Base-by-base conservation (phyloP, 2,113 vertebrate genomes). In the Leucopsar rothschildi region DNA sequence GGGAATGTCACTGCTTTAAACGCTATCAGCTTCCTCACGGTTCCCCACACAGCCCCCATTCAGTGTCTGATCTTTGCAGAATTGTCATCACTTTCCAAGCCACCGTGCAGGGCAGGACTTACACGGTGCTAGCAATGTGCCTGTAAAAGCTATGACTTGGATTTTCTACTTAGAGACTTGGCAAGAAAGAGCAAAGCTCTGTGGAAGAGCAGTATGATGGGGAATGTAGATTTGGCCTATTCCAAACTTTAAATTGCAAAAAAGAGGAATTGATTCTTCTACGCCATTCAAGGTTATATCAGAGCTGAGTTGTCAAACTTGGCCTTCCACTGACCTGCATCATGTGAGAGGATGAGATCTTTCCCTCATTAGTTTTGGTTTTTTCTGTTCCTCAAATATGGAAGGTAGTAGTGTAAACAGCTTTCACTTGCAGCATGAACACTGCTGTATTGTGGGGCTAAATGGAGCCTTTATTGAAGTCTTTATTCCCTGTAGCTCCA, bases 301-400 rank as follows among this genome's bases (percentile, higher is more conserved):
- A 78, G 79, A 94, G 88, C 88, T 79, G 76, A 95, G 79, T 70
- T 76, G 73, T 86, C 93, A 96, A 87, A 92, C 59, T 61, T 94
- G 86, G 84, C 91, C 95, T 97, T 96, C 35, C 85, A 63, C 53
- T 95, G 96, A 96, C 81, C 95, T 95, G 39, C 33, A 71, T 61
- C 71, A 14, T 53, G 52, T 57, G 60, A 63, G 21, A 11, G 56
- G 80, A 40, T 52, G 88, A 68, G 60, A 92, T 63, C 35, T 79
- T 52, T 33, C 31, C 50, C 80, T 80, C 82, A 40, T 39, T 79
- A 53, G n/a, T 24, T 53, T 72, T 64, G 39, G 0, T 53, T 91
- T 92, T 23, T 28, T 75, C 70, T 82, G 17, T 31, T 90, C 72
- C 42, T 81, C 14, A 25, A 15, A 91, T 85, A 35, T 79, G 57